Conservation (phyloP, 2,888 invertebrate species). For the Rhyacophila evoluta region DNA sequence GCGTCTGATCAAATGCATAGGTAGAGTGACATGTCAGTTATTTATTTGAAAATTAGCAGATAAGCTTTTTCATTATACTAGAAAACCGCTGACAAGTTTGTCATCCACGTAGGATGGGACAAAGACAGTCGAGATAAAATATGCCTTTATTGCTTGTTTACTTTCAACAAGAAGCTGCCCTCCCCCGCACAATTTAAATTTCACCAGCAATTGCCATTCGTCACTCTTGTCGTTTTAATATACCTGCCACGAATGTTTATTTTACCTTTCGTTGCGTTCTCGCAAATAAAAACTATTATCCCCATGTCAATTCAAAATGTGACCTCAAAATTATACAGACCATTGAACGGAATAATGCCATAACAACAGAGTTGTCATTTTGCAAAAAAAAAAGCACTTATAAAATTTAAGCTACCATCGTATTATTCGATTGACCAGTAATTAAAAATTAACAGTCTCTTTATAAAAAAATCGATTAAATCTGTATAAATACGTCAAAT, state of each 20-base stretch:
- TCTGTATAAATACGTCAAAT: too few relatives aligned
- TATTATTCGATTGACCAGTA: too few relatives aligned
- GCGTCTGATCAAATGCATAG: too few relatives aligned
- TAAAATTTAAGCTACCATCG: too few relatives aligned
- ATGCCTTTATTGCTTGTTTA: conserved; percentile 17
- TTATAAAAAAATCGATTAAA: too few relatives aligned
- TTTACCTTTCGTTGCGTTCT: background rate
- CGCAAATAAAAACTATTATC: background rate
- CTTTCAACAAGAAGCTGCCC: conserved; percentile 1
- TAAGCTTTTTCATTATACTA: background rate
- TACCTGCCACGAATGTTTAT: background rate
- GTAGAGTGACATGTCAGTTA: too few relatives aligned
- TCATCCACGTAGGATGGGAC: background rate
- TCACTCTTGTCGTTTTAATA: background rate
- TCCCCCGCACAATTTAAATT: conserved; percentile 14
- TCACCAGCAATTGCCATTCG: conserved; percentile 10
- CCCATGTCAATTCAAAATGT: too few relatives aligned
- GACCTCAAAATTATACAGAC: too few relatives aligned
- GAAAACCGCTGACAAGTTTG: background rate
- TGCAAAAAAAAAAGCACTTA: too few relatives aligned
- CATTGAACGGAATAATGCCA: too few relatives aligned
- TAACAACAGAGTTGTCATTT: too few relatives aligned
- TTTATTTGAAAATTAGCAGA: background rate
- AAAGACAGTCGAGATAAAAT: background rate
- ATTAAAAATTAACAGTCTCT: too few relatives aligned